phyloP scores from a whole-genome alignment of 2,888 invertebrate genomes.

The Pammene fasciana region DNA sequence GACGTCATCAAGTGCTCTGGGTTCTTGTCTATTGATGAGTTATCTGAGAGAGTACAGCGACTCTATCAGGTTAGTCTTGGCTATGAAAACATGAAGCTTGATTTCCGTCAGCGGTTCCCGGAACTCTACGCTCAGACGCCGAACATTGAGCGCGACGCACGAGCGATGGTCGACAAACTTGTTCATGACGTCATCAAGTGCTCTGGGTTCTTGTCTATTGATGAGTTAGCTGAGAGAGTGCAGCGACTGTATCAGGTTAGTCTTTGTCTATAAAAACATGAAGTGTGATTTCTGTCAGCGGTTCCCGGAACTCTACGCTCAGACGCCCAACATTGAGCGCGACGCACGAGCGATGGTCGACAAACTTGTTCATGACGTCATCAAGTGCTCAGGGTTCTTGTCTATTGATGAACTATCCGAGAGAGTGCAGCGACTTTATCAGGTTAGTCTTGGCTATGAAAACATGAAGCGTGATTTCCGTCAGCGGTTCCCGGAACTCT shows the following conservation, averaged over 20 bases:
- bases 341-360: slow-evolving; percentile 88
- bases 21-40: slow-evolving; percentile 88
- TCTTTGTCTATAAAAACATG: slow-evolving; percentile 69
- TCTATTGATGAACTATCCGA: slow-evolving; percentile 94
- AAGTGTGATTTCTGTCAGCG: slow-evolving; percentile 76
- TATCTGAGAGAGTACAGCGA: slow-evolving; percentile 95
- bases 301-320: slow-evolving; percentile 60
- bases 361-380: slow-evolving; percentile 85
- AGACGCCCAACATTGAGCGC: slow-evolving; percentile 70
- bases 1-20: slow-evolving; percentile 85
- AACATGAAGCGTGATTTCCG: too few relatives aligned
- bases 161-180: too few relatives aligned
- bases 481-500: too few relatives aligned
- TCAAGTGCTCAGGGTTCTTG: slow-evolving; percentile 83
- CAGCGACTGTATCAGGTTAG: too few relatives aligned
- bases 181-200: too few relatives aligned
- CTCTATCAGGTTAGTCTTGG: slow-evolving; percentile 89
- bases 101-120: too few relatives aligned
- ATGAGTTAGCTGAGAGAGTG: too few relatives aligned
- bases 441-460: slow-evolving; percentile 67
- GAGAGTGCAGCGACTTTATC: slow-evolving; percentile 95
- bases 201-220: too few relatives aligned
- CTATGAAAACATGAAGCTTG: neutral
- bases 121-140: too few relatives aligned
- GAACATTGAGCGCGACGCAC: too few relatives aligned